Evolutionary conservation across 1,140 invertebrate genomes (phyloP), one percentile per base, ranked within the genome.

Genomic region (Araneus ventricosus): DNA sequence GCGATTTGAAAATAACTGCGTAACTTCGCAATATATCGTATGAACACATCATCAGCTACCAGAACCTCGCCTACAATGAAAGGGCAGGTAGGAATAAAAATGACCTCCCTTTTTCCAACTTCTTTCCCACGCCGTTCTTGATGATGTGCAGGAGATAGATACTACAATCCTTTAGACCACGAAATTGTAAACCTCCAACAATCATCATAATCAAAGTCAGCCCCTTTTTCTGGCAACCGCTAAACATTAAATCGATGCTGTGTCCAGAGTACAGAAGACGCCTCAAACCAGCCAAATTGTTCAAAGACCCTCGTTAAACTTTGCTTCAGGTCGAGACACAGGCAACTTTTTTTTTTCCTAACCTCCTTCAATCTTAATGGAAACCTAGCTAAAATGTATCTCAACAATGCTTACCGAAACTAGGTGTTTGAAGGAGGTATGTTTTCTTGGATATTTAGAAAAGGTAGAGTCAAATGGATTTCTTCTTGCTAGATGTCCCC

Each of bases 141-240:
- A 87, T 87, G 85, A 87, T 63, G 85, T 52, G 45, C 80, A 39
- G 80, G 85, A 52, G 85, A 45, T 63, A 52, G 85, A 45, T 63
- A 30, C 30, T 22, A n/a, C 80, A 84, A 45, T 45, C 41, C 85
- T 63, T 87, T 87, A 59, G 57, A 87, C 45, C 85, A 87, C 85
- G 85, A 61, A 63, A 87, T 87, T 87, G 85, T 57, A 63, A 87
- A 87, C 34, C 24, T 87, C 52, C 57, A 61, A 14, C 17, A 39
- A 87, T 27, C 57, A 87, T 87, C 52, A 87, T 87, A 37, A 87
- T 87, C 85, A 87, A 84, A 52, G 45, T n/a, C 37, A 39, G 41
- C 37, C 45, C 27, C 80, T 84, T 39, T 22, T 84, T 17, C 80
- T 37, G 59, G 57, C 85, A 87, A 87, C 57, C 85, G 85, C 52